Conservation (phyloP, 2,888 invertebrate genomes). For the Smittia sp. region DNA sequence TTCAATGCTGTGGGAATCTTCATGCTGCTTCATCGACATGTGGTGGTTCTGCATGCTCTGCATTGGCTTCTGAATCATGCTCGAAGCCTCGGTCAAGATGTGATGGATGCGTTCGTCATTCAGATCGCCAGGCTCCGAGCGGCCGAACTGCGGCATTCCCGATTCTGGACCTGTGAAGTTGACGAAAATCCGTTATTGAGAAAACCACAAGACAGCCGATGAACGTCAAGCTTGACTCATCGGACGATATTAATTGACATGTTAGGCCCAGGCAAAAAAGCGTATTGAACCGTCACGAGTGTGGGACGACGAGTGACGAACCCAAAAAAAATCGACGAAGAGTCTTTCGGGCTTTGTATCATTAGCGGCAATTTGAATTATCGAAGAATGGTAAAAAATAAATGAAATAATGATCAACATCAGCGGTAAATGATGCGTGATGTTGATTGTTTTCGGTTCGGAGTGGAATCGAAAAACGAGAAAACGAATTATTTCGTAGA, state of each 20-base stretch:
- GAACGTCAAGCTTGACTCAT: background rate
- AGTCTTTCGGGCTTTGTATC: conserved; percentile 15
- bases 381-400: conserved; percentile 30
- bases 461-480: conserved; percentile 6
- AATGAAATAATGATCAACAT: conserved; percentile 40
- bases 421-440: conserved; percentile 41
- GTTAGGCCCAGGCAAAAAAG: conserved; percentile 19
- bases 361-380: conserved; percentile 37
- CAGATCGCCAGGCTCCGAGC: conserved; percentile 67
- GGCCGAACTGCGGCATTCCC: conserved; percentile 72
- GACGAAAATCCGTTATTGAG: conserved; percentile 6
- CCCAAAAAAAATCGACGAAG: conserved; percentile 13
- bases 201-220: background rate
- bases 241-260: background rate
- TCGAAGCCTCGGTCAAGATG: conserved; percentile 89
- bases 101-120: conserved; percentile 92
- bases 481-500: background rate
- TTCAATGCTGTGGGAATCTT: conserved; percentile 71
- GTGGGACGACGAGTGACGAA: conserved; percentile 32
- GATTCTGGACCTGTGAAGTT: conserved; percentile 58
- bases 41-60: conserved; percentile 45
- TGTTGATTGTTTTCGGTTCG: conserved; percentile 30
- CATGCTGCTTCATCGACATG: conserved; percentile 55
- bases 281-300: conserved; percentile 28
- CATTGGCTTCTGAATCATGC: conserved; percentile 73